Percentiles rank a stretch among this genome's conserved stretches.
Evolutionary conservation across 2,888 invertebrate species (phyloP).

Genomic region (Kryphioiulus occultus): DNA sequence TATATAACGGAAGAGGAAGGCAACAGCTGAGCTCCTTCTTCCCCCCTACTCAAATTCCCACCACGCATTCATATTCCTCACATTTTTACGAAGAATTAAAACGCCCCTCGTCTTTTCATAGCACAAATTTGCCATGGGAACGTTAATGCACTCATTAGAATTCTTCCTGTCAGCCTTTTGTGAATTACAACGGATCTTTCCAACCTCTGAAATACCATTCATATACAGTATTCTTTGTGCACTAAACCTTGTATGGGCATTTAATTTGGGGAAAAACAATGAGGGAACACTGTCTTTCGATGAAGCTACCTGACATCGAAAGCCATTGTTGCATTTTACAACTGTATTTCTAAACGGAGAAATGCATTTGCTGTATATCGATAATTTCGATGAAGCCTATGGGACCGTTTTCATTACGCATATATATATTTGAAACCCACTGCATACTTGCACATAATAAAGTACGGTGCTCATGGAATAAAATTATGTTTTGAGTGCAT

Average conservation of each 20-base stretch:
- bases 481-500: no score
- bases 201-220: background rate
- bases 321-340: background rate
- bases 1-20: constrained; percentile 7
- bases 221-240: background rate
- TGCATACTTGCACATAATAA: no score
- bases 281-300: background rate
- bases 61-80: background rate
- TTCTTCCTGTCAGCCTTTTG: constrained; percentile 11
- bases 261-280: background rate
- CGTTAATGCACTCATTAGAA: constrained; percentile 11
- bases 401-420: background rate
- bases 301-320: background rate
- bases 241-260: background rate
- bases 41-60: background rate
- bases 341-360: background rate
- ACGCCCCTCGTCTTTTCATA: background rate
- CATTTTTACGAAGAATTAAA: constrained; percentile 17
- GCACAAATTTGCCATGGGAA: constrained; percentile 9
- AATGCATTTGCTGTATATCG: background rate
- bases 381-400: background rate
- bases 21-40: background rate
- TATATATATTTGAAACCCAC: background rate
- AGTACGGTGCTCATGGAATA: no score
- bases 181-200: constrained; percentile 17